Conservation (phyloP, 2,113 vertebrate species). For the Redunca redunca region DNA sequence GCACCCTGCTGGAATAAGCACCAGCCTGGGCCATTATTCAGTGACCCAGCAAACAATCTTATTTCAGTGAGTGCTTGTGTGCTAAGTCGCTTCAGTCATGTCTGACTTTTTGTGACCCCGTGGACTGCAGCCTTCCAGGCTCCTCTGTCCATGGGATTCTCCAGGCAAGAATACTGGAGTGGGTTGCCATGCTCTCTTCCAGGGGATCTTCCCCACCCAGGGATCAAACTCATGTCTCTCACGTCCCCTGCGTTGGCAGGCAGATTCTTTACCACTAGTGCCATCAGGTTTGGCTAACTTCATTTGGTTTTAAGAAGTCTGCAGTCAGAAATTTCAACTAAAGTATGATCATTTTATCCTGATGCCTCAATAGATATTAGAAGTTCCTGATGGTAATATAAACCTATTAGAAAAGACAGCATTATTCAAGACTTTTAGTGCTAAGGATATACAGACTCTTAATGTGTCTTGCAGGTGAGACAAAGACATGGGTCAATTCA, state of each 20-base stretch:
- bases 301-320: conserved; percentile 20
- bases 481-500: not conserved
- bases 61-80: not conserved
- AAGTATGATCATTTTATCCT: not conserved
- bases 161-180: not conserved
- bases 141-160: not conserved
- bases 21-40: not conserved
- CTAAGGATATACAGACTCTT: not conserved
- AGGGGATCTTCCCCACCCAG: not conserved
- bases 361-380: not conserved
- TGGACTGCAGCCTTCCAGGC: not conserved
- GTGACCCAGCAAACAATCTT: not conserved
- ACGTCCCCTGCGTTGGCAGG: not conserved
- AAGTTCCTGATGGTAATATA: not conserved
- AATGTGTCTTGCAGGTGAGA: not conserved
- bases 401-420: not conserved
- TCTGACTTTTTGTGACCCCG: not conserved
- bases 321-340: not conserved
- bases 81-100: not conserved
- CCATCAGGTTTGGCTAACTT: not conserved
- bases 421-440: not conserved
- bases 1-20: not conserved
- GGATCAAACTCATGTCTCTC: not conserved
- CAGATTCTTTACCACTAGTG: not conserved
- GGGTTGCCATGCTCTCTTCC: not conserved